Conservation (phyloP, 2,888 invertebrate genomes). For the Cephus spinipes region DNA sequence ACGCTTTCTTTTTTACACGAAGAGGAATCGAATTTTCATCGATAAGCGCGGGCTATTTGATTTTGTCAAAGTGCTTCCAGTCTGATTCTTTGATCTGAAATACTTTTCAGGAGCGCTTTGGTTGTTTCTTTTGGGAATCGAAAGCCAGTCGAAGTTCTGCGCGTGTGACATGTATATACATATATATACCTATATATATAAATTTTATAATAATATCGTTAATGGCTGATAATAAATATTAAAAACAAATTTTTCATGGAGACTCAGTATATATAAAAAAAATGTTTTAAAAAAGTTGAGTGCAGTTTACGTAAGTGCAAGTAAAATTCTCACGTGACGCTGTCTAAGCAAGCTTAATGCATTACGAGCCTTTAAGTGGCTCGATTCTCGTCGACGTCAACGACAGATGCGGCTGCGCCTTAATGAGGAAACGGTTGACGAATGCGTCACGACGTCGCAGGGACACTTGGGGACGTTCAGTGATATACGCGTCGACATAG, state of each 20-base stretch:
- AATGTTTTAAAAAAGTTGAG: background rate
- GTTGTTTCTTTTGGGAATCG: background rate
- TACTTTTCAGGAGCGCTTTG: background rate
- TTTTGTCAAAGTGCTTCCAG: background rate
- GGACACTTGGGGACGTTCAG: background rate
- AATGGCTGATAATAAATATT: background rate
- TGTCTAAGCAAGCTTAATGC: background rate
- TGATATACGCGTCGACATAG: background rate
- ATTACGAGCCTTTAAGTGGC: background rate
- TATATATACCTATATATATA: background rate
- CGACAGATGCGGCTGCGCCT: background rate
- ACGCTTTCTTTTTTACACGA: background rate
- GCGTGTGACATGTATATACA: no score
- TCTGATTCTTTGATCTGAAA: background rate
- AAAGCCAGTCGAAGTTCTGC: background rate
- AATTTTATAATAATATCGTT: background rate
- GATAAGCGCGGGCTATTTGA: background rate
- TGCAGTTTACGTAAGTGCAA: background rate
- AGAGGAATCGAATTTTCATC: background rate
- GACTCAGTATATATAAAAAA: background rate
- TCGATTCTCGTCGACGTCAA: background rate
- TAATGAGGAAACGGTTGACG: background rate
- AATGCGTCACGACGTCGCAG: background rate
- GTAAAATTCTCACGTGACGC: background rate
- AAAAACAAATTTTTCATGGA: background rate